Evolutionary conservation across 2,888 invertebrate species (phyloP).

Genomic region (Pachycephus smyrnensis): DNA sequence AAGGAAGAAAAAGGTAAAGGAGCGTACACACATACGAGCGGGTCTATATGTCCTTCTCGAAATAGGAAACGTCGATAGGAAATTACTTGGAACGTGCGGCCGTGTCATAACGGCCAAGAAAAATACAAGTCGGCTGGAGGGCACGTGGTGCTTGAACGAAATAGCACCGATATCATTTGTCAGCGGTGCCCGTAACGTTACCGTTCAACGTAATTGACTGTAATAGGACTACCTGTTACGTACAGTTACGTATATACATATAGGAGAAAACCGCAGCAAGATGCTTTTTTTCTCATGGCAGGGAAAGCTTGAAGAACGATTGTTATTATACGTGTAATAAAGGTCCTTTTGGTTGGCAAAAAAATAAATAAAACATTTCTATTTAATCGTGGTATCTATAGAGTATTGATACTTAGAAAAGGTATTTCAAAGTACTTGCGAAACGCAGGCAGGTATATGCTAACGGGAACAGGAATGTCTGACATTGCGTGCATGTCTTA

Average conservation of each 20-base stretch:
- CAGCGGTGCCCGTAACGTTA: not conserved
- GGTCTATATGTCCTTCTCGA: not conserved
- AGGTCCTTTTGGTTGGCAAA: not conserved
- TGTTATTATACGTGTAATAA: not conserved
- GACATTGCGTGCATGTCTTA: conserved; percentile 44
- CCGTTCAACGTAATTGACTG: not conserved
- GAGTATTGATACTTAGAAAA: not conserved
- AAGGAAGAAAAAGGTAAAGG: not conserved
- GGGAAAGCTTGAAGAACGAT: not conserved
- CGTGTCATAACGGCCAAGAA: not conserved
- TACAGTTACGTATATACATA: not conserved
- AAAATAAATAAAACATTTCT: not conserved
- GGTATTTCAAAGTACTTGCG: not conserved
- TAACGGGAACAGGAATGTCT: conserved; percentile 30
- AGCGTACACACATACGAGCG: not conserved
- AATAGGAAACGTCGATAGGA: not conserved
- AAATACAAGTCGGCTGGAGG: not conserved
- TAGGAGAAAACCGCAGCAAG: not conserved
- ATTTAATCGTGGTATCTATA: not conserved
- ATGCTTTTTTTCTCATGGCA: not conserved
- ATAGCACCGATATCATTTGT: not conserved
- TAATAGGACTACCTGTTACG: not conserved
- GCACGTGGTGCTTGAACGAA: not conserved
- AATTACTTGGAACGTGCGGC: not conserved
- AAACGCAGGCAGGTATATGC: not conserved